Conservation (phyloP, 2,888 invertebrate genomes). For the Cheilosia vernalis region DNA sequence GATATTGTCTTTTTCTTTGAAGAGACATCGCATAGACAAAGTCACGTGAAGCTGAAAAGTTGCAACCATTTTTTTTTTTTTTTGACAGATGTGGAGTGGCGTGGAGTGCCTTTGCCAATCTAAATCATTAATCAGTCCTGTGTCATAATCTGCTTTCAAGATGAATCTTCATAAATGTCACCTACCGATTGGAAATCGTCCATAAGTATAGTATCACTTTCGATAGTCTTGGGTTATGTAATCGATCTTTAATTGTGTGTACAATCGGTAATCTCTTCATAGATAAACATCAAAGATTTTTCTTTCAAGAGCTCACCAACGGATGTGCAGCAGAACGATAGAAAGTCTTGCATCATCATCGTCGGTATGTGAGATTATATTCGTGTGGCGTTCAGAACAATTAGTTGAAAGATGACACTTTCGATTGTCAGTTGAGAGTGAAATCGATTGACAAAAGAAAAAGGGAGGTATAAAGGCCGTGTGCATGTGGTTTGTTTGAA, state of each 20-base stretch:
- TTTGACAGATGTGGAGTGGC: constrained; percentile 17
- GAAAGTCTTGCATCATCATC: constrained; percentile 14
- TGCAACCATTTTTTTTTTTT: not conserved
- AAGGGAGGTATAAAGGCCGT: not conserved
- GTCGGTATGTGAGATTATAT: not conserved
- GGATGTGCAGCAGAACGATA: not conserved
- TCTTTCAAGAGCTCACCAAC: constrained; percentile 6
- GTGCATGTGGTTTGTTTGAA: not conserved
- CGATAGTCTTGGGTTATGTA: constrained; percentile 37
- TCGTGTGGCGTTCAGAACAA: not conserved
- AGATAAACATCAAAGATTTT: constrained; percentile 38
- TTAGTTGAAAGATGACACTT: constrained; percentile 33
- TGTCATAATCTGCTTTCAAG: constrained; percentile 30
- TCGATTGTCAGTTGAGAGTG: constrained; percentile 5
- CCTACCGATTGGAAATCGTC: constrained; percentile 2
- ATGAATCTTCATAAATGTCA: constrained; percentile 65
- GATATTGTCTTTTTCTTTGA: not conserved
- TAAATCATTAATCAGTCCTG: constrained; percentile 10
- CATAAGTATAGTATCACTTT: constrained; percentile 41
- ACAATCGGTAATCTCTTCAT: constrained; percentile 37
- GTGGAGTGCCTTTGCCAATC: constrained; percentile 7
- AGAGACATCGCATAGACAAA: not conserved
- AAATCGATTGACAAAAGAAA: not conserved
- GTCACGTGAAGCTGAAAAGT: not conserved
- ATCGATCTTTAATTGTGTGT: constrained; percentile 66